Evolutionary conservation across 2,797 vertebrate species (phyloP), one percentile per base, ranked within the genome.

Genomic region (Setipinna tenuifilis): DNA sequence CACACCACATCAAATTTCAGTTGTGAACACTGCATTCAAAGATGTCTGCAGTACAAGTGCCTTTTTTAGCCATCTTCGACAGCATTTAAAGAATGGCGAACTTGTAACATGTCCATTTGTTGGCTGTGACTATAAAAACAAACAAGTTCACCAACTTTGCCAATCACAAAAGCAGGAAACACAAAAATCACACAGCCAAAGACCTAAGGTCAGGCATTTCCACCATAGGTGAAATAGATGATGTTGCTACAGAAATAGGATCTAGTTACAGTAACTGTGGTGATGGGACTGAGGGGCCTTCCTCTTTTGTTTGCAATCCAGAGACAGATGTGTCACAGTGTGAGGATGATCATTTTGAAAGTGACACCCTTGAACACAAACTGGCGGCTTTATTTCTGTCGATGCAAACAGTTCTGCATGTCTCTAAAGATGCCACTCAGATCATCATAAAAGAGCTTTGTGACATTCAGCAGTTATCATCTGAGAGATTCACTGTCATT

Each of bases 401-500:
- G 6, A 84, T 88, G 84, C 84, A 87, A 75, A 87, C 6, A 35
- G 41, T 87, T 12, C 58, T 84, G 62, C 85, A 84, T 46, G 35
- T 87, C 86, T 87, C 84, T 23, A 84, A 87, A 84, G 82, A 83
- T 84, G 78, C 86, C 84, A 84, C 21, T 10, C 25, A 84, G 81
- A 28, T 82, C 41, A 87, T 86, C 54, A 59, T 82, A 54, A 48
- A 28, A 48, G 58, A 71, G 61, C 50, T 84, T 3, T 35, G 41
- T 68, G 75, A 84, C 19, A 86, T 82, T 62, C 10, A 83, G 44
- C 62, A 54, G 25, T 59, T 83, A 59, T 61, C 81, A n/a, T n/a
- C n/a, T n/a, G n/a, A n/a, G n/a, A n/a, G n/a, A n/a, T n/a, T n/a
- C n/a, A n/a, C n/a, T n/a, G n/a, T n/a, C n/a, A n/a, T n/a, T n/a